Evolutionary conservation across 2,888 invertebrate genomes (phyloP).

Genomic region (Platypus cylindrus): DNA sequence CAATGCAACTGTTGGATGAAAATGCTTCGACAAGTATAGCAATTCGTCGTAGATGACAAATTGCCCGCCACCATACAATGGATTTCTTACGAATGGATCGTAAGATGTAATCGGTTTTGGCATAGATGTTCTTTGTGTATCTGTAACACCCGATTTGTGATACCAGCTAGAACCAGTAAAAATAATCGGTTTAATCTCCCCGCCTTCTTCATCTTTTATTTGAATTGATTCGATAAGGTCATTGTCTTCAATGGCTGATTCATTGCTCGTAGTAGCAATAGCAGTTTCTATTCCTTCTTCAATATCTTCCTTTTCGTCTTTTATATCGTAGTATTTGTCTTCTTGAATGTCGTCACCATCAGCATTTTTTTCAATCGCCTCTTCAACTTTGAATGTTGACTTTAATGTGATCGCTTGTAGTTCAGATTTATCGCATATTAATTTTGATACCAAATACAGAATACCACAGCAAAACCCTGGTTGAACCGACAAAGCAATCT

Average conservation of each 20-base stretch:
- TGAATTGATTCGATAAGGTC: constrained; percentile 16
- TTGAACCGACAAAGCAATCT: constrained; percentile 54
- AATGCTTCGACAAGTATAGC: constrained; percentile 56
- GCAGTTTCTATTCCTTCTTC: constrained; percentile 17
- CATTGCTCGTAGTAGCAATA: not conserved
- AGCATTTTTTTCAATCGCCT: constrained; percentile 18
- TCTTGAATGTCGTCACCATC: constrained; percentile 22
- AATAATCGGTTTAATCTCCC: constrained; percentile 25
- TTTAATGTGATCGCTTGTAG: constrained; percentile 24
- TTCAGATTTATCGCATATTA: constrained; percentile 34
- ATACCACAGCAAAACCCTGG: constrained; percentile 73
- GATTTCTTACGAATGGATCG: constrained; percentile 67
- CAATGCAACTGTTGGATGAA: constrained; percentile 82
- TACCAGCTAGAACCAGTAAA: constrained; percentile 24
- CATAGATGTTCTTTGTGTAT: constrained; percentile 5
- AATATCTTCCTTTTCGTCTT: constrained; percentile 18
- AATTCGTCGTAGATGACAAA: constrained; percentile 64
- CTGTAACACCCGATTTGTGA: constrained; percentile 16
- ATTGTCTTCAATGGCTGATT: not conserved
- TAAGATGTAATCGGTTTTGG: constrained; percentile 37
- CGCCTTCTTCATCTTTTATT: constrained; percentile 23
- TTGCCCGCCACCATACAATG: constrained; percentile 68
- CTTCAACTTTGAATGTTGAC: no score
- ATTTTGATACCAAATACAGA: constrained; percentile 65
- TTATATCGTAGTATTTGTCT: constrained; percentile 25